Conservation (phyloP, 2,888 invertebrate genomes). For the Calephelis perditalis region DNA sequence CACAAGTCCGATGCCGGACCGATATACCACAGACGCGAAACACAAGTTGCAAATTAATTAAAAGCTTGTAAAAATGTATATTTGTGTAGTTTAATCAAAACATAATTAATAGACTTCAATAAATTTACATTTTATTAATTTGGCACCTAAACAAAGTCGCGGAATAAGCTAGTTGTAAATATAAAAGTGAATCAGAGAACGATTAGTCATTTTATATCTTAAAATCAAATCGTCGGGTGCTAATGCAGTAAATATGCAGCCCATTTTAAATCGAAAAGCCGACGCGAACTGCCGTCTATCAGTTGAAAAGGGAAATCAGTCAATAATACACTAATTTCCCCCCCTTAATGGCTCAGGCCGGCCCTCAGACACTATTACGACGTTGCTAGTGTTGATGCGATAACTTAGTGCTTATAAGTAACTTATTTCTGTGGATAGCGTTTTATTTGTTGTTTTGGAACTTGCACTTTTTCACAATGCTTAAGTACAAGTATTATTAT, state of each 20-base stretch:
- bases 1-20: too few relatives aligned
- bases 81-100: too few relatives aligned
- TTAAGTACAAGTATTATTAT: too few relatives aligned
- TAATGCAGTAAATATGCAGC: constrained; percentile 51
- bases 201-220: constrained; percentile 13
- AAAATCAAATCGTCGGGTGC: constrained; percentile 22
- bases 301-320: constrained; percentile 76
- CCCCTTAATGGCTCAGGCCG: constrained; percentile 63
- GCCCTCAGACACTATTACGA: constrained; percentile 59
- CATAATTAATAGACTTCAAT: too few relatives aligned
- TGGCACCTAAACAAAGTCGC: too few relatives aligned
- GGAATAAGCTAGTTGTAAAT: constrained; percentile 27
- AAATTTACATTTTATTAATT: too few relatives aligned
- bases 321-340: constrained; percentile 78
- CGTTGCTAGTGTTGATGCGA: constrained; percentile 48
- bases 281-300: constrained; percentile 37
- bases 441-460: too few relatives aligned
- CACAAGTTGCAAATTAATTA: too few relatives aligned
- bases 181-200: constrained; percentile 6
- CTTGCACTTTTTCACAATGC: too few relatives aligned
- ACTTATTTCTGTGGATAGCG: not conserved
- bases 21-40: too few relatives aligned
- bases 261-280: constrained; percentile 55
- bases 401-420: constrained; percentile 36
- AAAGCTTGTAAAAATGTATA: too few relatives aligned